Base-by-base conservation (phyloP, 2,113 vertebrate genomes). In the Phoxinus phoxinus region DNA sequence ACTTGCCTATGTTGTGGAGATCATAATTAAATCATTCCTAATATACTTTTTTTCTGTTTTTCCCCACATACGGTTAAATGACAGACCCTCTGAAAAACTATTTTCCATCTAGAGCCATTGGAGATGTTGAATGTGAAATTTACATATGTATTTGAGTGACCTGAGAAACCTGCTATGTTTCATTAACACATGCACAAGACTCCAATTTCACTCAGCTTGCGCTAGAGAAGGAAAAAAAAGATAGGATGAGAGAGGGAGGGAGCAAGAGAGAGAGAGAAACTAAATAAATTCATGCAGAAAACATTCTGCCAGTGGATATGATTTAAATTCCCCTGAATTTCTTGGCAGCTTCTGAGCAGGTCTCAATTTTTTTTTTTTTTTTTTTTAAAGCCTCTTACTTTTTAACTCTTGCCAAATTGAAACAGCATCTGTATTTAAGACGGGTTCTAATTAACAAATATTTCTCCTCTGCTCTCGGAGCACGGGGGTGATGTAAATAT, bases 401-500 rank as follows among this genome's bases (percentile, higher is more conserved):
- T 89, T 88, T 83, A 85, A 90, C 84, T 91, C 89, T 91, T 91
- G 91, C 92, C 92, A 93, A 94, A 94, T 92, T 89, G 89, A 94
- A 92, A 92, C 90, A 90, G 91, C 85, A 91, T 93, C 91, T 93
- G 90, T 93, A 91, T 93, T 92, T 91, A 89, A 92, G 91, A 90
- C 73, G 71, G 89, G 89, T 94, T 94, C 92, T 92, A 93, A 93
- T 94, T 94, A 94, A 91, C 91, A 91, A 90, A 88, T 86, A 87
- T 88, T 90, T 78, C 46, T 83, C 37, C 61, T 77, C 58, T 85
- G 76, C 87, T 86, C 86, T 84, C 51, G 59, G 86, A 91, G 92
- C 92, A 92, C 87, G 59, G 87, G 87, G 89, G 88, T 84, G 90
- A 91, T 93, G 92, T 94, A 94, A 94, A 94, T 93, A 94, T 91